Evolutionary conservation across 1,140 invertebrate species (phyloP), one percentile per base, ranked within the genome.

Genomic region (Diorhabda sublineata): DNA sequence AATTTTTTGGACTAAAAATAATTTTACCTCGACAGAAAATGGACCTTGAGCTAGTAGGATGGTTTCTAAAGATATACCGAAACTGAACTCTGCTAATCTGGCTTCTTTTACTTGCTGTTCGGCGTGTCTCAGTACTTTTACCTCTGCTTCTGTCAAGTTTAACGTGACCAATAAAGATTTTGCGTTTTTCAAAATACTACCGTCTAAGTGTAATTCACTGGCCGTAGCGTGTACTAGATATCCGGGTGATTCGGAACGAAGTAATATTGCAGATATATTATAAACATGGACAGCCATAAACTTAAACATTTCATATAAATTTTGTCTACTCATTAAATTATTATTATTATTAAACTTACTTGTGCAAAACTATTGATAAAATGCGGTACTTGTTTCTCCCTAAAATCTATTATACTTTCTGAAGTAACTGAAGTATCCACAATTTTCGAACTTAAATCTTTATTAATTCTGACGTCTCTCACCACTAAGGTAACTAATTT

Each of bases 271-370:
- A 68, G 89, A 93, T 70, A 94, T 86, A 78, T 94, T 93, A 71
- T 91, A 89, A 45, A 96, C 85, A 76, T 94, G 91, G 42, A 96
- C 87, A n/a, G 91, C 91, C 87, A 93, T 91, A 81, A 94, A 94
- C 90, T 91, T 63, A 67, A 78, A 71, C 26, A 26, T 26, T 26
- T 26, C 26, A 26, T 26, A 26, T 26, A 26, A 26, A 26, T 26
- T 26, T 26, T 26, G 26, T 26, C 26, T 26, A 26, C 26, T 26
- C 26, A 26, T 26, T 26, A 26, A 26, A 26, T 26, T 26, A 26
- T 26, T 26, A 26, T 26, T 26, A 26, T 26, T 63, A 61, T 8
- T 6, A 43, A 45, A 67, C 62, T 71, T 83, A 92, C 91, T 86
- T 94, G 92, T 72, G 91, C 90, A 85, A 93, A 90, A 75, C 89